Percentiles rank a stretch among this genome's conserved stretches.
phyloP scores from a whole-genome alignment of 92 coral and sea anemone genomes.

The Nematostella vectensis region DNA sequence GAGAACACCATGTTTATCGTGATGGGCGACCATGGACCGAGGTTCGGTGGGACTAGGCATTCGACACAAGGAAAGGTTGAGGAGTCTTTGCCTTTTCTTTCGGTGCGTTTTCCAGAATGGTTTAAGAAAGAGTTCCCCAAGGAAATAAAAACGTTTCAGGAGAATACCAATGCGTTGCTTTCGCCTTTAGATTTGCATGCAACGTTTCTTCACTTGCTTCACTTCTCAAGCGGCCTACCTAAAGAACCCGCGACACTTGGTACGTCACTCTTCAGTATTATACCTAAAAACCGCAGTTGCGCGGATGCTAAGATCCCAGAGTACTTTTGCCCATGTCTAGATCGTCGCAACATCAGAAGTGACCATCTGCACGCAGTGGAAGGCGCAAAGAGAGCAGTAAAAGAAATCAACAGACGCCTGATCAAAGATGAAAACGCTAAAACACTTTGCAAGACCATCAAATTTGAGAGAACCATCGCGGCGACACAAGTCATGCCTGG shows the following conservation, averaged over 20 bases:
- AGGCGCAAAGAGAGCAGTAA: conserved; percentile 42
- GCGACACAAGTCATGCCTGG: conserved; percentile 47
- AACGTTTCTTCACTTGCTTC: conserved; percentile 36
- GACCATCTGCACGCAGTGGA: conserved; percentile 29
- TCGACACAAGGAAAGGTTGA: conserved; percentile 46
- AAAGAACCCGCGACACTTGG: conserved; percentile 16
- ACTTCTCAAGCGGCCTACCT: conserved; percentile 21
- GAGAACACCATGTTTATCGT: conserved; percentile 51
- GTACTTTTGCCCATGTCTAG: conserved; percentile 46
- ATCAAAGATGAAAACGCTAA: conserved; percentile 7
- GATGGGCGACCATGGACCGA: conserved; percentile 56
- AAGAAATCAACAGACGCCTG: conserved; percentile 25
- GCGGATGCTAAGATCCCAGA: conserved; percentile 49
- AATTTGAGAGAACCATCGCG: conserved; percentile 13
- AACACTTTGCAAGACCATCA: conserved; percentile 16
- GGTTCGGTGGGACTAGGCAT: conserved; percentile 37
- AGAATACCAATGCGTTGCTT: conserved; percentile 26
- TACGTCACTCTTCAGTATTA: conserved; percentile 17
- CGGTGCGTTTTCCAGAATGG: conserved; percentile 40
- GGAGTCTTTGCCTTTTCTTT: conserved; percentile 53
- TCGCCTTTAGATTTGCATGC: conserved; percentile 60
- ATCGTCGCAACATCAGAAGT: conserved; percentile 13
- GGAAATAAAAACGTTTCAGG: conserved; percentile 7
- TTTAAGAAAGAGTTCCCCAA: conserved; percentile 21
- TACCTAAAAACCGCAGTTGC: conserved; percentile 35